A percentile compares a stretch with the other conserved stretches of the same genome.
These are phyloP conservation scores for Drosophila villosipedis DNA, from an alignment of 2,888 invertebrate species.

Conservation along the genomic window DNA sequence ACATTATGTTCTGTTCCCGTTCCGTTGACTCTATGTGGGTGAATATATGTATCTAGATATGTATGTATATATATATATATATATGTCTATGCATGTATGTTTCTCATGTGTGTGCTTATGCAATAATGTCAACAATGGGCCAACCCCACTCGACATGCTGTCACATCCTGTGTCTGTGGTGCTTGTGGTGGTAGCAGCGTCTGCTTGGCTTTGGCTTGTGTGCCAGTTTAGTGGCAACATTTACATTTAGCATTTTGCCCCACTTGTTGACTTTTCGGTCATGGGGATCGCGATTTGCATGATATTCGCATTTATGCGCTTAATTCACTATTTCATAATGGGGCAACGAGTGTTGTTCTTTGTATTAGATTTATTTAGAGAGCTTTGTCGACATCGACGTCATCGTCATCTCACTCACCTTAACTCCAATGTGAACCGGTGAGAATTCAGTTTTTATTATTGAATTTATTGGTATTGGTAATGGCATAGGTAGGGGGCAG, in stretches of 20 bases:
- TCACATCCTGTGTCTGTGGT: slow-evolving; percentile 58
- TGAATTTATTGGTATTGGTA: slow-evolving; percentile 85
- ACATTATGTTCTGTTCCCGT: slow-evolving; percentile 48
- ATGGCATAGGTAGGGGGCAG: slow-evolving; percentile 86
- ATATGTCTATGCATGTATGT: neutral
- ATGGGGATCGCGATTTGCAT: slow-evolving; percentile 70
- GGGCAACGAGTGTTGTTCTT: slow-evolving; percentile 28
- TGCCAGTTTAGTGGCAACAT: slow-evolving; percentile 60
- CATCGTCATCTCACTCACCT: slow-evolving; percentile 78
- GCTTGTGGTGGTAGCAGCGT: slow-evolving; percentile 19
- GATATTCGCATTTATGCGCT: slow-evolving; percentile 73
- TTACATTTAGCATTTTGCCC: slow-evolving; percentile 73
- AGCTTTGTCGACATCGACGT: neutral
- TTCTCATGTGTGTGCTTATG: slow-evolving; percentile 32
- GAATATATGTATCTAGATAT: slow-evolving; percentile 12
- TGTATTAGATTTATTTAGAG: slow-evolving; percentile 16
- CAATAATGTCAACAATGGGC: slow-evolving; percentile 79
- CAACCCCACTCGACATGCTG: slow-evolving; percentile 55
- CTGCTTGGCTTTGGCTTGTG: slow-evolving; percentile 32
- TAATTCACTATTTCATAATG: slow-evolving; percentile 79
- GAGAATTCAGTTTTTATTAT: slow-evolving; percentile 85
- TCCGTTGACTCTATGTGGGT: slow-evolving; percentile 36
- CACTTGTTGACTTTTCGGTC: slow-evolving; percentile 70
- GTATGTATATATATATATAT: neutral
- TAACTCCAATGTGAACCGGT: slow-evolving; percentile 85